Evolutionary conservation across 2,113 vertebrate species (phyloP), one percentile per base, ranked within the genome.

Genomic region (Saguinus midas): DNA sequence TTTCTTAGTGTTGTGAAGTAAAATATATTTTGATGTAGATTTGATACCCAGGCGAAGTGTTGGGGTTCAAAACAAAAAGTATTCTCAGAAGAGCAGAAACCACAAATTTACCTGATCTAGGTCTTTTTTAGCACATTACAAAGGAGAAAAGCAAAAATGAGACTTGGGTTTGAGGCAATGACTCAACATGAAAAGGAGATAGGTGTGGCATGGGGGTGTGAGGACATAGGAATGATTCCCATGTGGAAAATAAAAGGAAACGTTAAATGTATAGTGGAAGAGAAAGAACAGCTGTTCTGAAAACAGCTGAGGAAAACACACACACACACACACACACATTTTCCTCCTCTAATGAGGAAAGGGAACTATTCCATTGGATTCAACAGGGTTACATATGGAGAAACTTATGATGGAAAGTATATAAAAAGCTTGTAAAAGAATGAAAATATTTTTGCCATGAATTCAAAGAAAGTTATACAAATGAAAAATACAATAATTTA

Each of bases 391-490:
- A 57, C 25, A n/a, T 48, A 35, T 57, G 14, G 35, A 20, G 37
- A 64, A 86, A 90, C 61, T 85, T 79, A 79, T 37, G 35, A n/a
- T 29, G 29, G 43, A 3, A 78, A 73, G 10, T 37, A 91, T 91
- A 50, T 40, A 52, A 10, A 72, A 25, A 50, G 3, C 27, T 64
- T 75, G 58, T 29, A 73, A 64, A 81, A 13, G 11, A 55, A 13
- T 64, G 35, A 11, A 73, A 86, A 80, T 3, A 91, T 73, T 50
- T 50, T 68, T 76, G 66, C 13, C 45, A 81, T 14, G 48, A 82
- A 57, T 87, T 82, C 32, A 83, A 80, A 87, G 13, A 29, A 50
- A 94, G 37, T 58, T 64, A 88, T 64, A 37, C 29, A 95, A 85
- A 79, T 70, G 9, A 73, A 89, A 94, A 72, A 12, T 55, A 70